These are phyloP conservation scores for Premnoplex brunnescens DNA, from an alignment of 2,797 vertebrate genomes.

Conservation along the genomic window DNA sequence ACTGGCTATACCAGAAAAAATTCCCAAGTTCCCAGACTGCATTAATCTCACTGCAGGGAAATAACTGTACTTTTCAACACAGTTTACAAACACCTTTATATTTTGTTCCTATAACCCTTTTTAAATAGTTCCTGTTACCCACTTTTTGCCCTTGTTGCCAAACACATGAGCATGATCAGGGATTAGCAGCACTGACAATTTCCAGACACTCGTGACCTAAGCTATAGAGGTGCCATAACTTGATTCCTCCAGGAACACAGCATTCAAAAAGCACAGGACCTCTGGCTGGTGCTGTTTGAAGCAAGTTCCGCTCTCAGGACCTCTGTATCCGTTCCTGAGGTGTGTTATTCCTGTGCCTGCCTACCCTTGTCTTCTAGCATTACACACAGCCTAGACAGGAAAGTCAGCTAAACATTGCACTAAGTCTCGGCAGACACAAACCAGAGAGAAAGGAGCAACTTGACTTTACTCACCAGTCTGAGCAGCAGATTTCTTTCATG, in stretches of 20 bases:
- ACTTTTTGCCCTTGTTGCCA: not conserved
- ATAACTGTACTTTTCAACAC: not conserved
- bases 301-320: not conserved
- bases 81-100: not conserved
- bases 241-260: not conserved
- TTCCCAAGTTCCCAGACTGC: not conserved
- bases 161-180: not conserved
- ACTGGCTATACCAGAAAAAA: not conserved
- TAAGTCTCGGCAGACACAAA: not conserved
- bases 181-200: not conserved
- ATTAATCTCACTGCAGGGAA: not conserved
- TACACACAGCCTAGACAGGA: not conserved
- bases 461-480: constrained; percentile 30
- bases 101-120: not conserved
- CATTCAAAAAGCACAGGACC: not conserved
- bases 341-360: not conserved
- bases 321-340: not conserved
- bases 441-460: not conserved
- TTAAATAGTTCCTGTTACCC: not conserved
- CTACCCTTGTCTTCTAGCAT: not conserved
- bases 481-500: not conserved
- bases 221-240: not conserved
- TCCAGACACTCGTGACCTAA: not conserved
- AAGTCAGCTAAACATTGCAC: not conserved
- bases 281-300: not conserved